Conservation (phyloP, 2,888 invertebrate species). For the Sepiola atlantica region DNA sequence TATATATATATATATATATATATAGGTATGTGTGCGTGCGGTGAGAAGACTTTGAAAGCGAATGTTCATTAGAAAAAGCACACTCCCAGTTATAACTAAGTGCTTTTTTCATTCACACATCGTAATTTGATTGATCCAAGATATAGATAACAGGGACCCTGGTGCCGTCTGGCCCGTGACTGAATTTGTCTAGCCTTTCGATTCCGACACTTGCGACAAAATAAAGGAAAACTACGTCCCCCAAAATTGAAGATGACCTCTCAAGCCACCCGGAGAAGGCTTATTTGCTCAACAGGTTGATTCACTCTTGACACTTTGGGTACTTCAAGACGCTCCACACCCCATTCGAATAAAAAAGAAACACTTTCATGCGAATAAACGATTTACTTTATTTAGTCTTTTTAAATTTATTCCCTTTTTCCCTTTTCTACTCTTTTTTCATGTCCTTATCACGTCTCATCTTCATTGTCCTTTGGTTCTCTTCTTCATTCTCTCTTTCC, state of each 20-base stretch:
- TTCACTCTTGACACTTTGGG: neutral
- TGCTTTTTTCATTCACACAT: neutral
- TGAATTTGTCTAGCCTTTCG: neutral
- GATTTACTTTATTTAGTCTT: neutral
- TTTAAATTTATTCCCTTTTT: neutral
- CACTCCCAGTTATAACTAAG: neutral
- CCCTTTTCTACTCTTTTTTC: neutral
- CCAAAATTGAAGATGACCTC: neutral
- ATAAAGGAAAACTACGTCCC: neutral
- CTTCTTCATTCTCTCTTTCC: neutral
- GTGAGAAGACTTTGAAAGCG: neutral
- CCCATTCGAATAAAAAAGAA: neutral
- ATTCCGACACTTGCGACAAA: neutral
- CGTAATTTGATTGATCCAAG: neutral
- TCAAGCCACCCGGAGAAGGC: neutral
- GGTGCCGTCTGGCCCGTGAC: conserved; percentile 18
- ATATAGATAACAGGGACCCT: neutral
- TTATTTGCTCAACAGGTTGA: conserved; percentile 6
- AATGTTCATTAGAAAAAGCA: neutral
- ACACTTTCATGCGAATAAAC: neutral
- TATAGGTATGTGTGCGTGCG: no score
- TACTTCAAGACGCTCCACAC: neutral
- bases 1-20: no score
- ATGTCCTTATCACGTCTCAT: neutral
- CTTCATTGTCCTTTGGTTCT: neutral